Evolutionary conservation across 2,797 vertebrate species (phyloP).

Genomic region (Lacerta bilineata): DNA sequence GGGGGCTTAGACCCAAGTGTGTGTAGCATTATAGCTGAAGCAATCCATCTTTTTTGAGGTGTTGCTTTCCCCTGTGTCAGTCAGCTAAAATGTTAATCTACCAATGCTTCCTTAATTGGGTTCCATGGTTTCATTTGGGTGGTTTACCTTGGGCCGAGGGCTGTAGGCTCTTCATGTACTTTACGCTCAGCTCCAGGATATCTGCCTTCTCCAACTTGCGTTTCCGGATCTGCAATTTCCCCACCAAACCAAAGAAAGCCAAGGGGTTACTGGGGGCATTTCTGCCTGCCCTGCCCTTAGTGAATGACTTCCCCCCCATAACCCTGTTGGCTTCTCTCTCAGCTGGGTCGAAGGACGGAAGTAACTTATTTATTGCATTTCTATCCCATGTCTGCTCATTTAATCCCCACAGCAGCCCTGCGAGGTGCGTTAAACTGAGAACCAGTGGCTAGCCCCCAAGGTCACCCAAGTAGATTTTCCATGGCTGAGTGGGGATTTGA

Average conservation of each 20-base stretch:
- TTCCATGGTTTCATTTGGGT: background rate
- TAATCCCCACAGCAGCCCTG: too few relatives aligned
- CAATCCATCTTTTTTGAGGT: too few relatives aligned
- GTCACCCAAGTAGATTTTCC: too few relatives aligned
- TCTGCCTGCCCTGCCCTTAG: background rate
- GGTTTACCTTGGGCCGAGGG: constrained; percentile 81
- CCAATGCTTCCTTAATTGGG: background rate
- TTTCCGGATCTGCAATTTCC: constrained; percentile 85
- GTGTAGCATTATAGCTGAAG: too few relatives aligned
- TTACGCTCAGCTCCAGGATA: constrained; percentile 91
- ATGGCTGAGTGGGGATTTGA: too few relatives aligned
- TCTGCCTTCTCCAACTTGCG: constrained; percentile 93
- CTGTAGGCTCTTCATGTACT: constrained; percentile 88
- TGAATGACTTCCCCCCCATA: background rate
- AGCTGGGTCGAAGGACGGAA: background rate
- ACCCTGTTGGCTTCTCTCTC: too few relatives aligned
- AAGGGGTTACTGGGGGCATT: background rate
- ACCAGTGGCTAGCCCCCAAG: too few relatives aligned
- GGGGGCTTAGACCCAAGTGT: too few relatives aligned
- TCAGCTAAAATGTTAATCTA: background rate
- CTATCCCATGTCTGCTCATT: too few relatives aligned
- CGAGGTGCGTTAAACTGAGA: too few relatives aligned
- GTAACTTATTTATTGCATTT: background rate
- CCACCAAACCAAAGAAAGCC: background rate
- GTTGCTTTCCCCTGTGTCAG: background rate